Base-by-base conservation (phyloP, 2,888 invertebrate species). In the Patella depressa region DNA sequence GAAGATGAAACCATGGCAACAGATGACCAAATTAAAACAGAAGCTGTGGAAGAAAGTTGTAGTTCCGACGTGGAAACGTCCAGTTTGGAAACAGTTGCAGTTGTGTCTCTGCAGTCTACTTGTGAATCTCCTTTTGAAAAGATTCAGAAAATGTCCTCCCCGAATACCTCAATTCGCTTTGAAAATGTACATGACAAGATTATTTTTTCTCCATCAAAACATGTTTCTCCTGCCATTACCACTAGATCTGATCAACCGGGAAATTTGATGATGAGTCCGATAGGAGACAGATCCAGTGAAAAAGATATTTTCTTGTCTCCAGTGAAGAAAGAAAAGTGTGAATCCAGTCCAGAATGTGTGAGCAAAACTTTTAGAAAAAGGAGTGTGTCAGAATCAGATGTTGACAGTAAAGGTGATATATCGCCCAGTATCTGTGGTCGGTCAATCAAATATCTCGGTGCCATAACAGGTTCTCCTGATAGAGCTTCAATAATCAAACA, bases 401-500 rank as follows among this genome's bases (percentile, higher is more conserved):
- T 65, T 2, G 12, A 24, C 11, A 65, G 24, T 24, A 24, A 19
- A 24, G 3, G 24, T 65, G 65, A 19, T 11, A 24, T 15, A 24
- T 65, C 65, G 19, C 65, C 65, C 14, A 11, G 19, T 11, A 24
- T 65, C 14, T 19, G 11, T 65, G 65, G 65, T 15, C 65, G 65
- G 9, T 65, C 65, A 24, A n/a, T 65, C n/a, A 65, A 65, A 65
- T 65, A 65, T 65, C 65, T 65, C 2, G 65, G 65, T 24, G 65
- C 65, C 15, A 24, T 65, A 12, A 65, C 65, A 9, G 65, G 65
- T 3, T 65, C 65, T 65, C 65, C 65, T 17, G 76, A 73, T 57
- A 73, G 72, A 15, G 73, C 76, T 53, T 72, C 72, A 24, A 34
- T 76, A n/a, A 29, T 76, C 15, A 72, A 73, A 73, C 72, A 76